Base-by-base conservation (phyloP, 2,797 vertebrate species). In the Danio choprae region DNA sequence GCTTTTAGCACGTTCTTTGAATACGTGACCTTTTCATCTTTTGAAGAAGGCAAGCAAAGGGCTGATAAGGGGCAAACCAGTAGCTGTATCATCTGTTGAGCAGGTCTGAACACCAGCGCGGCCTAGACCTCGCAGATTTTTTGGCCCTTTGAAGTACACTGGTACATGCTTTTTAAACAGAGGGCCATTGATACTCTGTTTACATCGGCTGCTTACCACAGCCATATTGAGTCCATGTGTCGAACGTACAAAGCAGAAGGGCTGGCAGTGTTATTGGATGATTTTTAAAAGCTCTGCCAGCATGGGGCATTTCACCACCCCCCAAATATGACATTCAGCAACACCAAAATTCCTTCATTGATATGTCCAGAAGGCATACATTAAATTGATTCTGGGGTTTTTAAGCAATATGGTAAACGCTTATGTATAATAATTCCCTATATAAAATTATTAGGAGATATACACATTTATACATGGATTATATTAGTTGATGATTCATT, bases 111-210 rank as follows among this genome's bases (percentile, higher is more conserved):
- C 84, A 82, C 68, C 50, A 20, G 58, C 77, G 56, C 62, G 81
- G 44, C 63, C 50, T 83, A 79, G 89, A 91, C 91, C 89, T 89
- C 84, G 88, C 91, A 87, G 88, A 88, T 77, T 73, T 84, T 80
- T 18, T 80, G 76, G 68, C 65, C 80, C 88, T 89, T 90, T 92
- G 89, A 91, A 87, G 88, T 84, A 76, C 38, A 44, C 87, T 58
- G 87, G 84, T 4, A 82, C 79, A 76, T 84, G 80, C 75, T 76
- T 91, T 86, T 76, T 87, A 90, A 91, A 92, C 88, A 83, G 83
- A 79, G 78, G 60, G 38, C 87, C 87, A 88, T 93, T 91, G 91
- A 92, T 89, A 87, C 87, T 86, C 82, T 83, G 83, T 87, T 89
- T 90, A 84, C 86, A 87, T 79, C 85, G 81, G 56, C 74, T 7